Base-by-base conservation (phyloP, 1,140 invertebrate species). In the Heliconius eleuchia region DNA sequence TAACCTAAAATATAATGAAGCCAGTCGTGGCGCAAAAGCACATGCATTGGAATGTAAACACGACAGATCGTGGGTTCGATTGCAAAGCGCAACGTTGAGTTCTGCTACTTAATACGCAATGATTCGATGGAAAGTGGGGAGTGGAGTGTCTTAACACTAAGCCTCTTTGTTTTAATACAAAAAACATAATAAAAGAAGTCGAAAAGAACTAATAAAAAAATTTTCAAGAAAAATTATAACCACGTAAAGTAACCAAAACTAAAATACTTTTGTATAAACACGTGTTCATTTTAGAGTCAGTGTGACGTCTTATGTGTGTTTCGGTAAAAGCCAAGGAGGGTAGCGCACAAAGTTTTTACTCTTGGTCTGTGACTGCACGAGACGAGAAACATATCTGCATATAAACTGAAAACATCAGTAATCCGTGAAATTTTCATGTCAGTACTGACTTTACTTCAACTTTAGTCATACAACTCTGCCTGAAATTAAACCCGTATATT, bases 391-490 rank as follows among this genome's bases (percentile, higher is more conserved):
- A 57, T 80, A 83, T 86, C 80, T 88, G 80, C 82, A 86, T 82
- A 82, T 83, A 80, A 84, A 82, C 80, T 85, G 82, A 84, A 86
- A 88, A 85, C 81, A 86, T 85, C 70, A 82, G 82, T 84, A 82
- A 82, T 83, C 82, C 78, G 80, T 78, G 39, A 86, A 88, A 77
- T 86, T 85, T 81, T 77, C 73, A 74, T 79, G 79, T 74, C 77
- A 52, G 73, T 79, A 82, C 75, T 81, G 77, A 85, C 85, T 82
- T 86, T 60, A 78, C 84, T 80, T 74, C 80, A 83, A 85, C 80
- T 86, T 87, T 82, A 66, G 70, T 79, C 78, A 76, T 71, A 82
- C 77, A 83, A 79, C 79, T 79, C 80, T 79, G 78, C 82, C 80
- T 80, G 79, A 77, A 82, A 86, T 84, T 82, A 83, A 84, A 82